Percentiles rank a stretch among this genome's conserved stretches.
Evolutionary conservation across 2,888 invertebrate species (phyloP).

Genomic region (Sarcophaga rosellei): DNA sequence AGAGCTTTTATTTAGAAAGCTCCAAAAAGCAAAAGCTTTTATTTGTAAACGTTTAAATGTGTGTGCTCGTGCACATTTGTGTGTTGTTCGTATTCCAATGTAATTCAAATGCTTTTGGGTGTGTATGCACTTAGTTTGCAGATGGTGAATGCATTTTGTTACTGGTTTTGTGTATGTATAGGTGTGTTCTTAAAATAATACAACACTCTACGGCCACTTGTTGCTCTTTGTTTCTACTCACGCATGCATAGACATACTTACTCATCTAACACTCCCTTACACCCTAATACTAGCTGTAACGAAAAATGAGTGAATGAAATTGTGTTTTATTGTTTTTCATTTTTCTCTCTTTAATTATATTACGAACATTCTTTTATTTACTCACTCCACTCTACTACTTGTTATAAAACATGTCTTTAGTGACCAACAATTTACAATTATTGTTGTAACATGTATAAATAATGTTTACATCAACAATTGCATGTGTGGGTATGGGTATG

Average conservation of each 20-base stretch:
- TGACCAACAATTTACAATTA: no score
- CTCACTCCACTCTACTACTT: no score
- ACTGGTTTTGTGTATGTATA: constrained; percentile 7
- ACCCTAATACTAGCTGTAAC: not conserved
- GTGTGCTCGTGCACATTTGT: no score
- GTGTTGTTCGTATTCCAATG: not conserved
- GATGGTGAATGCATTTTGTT: no score
- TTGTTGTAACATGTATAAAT: no score
- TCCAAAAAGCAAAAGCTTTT: no score
- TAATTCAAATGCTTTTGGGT: no score
- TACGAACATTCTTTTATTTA: no score
- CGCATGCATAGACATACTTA: not conserved
- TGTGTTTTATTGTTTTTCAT: not conserved
- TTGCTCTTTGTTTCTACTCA: constrained; percentile 18
- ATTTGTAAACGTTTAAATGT: not conserved
- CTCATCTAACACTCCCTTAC: not conserved
- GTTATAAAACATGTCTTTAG: no score
- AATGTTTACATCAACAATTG: not conserved
- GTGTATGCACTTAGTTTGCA: no score
- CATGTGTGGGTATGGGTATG: not conserved
- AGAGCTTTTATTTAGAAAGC: not conserved
- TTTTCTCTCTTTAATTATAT: not conserved
- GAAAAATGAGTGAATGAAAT: not conserved
- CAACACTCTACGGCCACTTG: constrained; percentile 32
- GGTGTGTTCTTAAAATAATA: constrained; percentile 51